Conservation (phyloP, 1,140 invertebrate genomes). For the Trichonephila clavata region DNA sequence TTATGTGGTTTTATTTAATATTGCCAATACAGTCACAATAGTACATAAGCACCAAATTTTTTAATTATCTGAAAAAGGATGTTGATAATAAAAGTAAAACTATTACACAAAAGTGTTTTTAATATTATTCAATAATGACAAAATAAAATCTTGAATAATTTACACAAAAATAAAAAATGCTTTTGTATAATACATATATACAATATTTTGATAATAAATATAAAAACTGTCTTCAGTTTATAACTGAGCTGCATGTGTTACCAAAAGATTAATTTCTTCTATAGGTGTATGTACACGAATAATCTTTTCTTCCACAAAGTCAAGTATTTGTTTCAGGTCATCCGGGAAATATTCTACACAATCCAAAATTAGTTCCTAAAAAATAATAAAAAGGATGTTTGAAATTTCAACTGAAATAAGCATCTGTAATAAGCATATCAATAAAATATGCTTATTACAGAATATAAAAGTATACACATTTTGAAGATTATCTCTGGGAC, state of each 20-base stretch:
- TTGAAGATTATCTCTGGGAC: too few relatives aligned
- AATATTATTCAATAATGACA: too few relatives aligned
- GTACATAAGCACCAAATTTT: too few relatives aligned
- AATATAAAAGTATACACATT: not conserved
- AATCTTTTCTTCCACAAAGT: conserved; percentile 82
- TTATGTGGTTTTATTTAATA: too few relatives aligned
- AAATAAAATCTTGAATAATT: too few relatives aligned
- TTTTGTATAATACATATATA: not conserved
- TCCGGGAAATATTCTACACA: conserved; percentile 80
- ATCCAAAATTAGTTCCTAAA: conserved; percentile 81
- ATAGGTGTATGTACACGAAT: conserved; percentile 81
- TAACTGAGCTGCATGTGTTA: conserved; percentile 53
- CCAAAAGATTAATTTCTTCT: conserved; percentile 82
- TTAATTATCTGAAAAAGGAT: too few relatives aligned
- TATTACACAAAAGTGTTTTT: too few relatives aligned
- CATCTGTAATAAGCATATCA: too few relatives aligned
- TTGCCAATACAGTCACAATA: too few relatives aligned
- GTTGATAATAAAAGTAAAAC: too few relatives aligned
- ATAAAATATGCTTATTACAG: not conserved
- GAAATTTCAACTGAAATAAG: not conserved
- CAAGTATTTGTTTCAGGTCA: conserved; percentile 80
- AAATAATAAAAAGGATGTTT: not conserved
- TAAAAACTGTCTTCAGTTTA: not conserved
- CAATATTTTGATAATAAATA: not conserved
- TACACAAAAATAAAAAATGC: too few relatives aligned